These are phyloP conservation scores for Oppia nitens DNA, from an alignment of 1,140 invertebrate species.

Conservation along the genomic window DNA sequence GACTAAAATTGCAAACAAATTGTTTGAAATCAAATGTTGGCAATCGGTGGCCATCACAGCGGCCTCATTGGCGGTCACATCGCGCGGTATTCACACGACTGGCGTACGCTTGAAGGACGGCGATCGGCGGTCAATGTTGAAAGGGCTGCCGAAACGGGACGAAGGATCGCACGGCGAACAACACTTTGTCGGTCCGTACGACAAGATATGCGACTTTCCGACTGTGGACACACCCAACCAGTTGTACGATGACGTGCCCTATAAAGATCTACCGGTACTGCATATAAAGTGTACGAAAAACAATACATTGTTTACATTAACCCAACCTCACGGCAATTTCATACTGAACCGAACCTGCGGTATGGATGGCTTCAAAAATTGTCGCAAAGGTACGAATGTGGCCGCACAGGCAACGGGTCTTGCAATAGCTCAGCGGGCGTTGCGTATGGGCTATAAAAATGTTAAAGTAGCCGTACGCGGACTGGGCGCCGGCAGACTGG, in stretches of 20 bases:
- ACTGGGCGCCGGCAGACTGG: slow-evolving; percentile 68
- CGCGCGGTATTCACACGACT: too few species aligned
- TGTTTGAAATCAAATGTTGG: too few species aligned
- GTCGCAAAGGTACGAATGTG: slow-evolving; percentile 84
- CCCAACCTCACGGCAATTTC: slow-evolving; percentile 44
- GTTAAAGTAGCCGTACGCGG: slow-evolving; percentile 57
- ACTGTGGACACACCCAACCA: slow-evolving; percentile 46
- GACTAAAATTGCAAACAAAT: too few species aligned
- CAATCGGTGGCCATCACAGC: too few species aligned
- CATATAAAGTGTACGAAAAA: slow-evolving; percentile 63
- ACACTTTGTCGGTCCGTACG: slow-evolving; percentile 27
- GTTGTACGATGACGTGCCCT: slow-evolving; percentile 58
- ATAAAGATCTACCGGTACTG: slow-evolving; percentile 57
- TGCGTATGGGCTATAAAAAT: slow-evolving; percentile 43
- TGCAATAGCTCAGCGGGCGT: slow-evolving; percentile 42
- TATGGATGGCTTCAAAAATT: slow-evolving; percentile 83
- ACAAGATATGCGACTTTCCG: slow-evolving; percentile 42
- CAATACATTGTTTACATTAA: slow-evolving; percentile 65
- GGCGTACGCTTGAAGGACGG: slow-evolving; percentile 29
- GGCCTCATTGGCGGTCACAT: too few species aligned
- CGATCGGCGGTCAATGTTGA: slow-evolving; percentile 38
- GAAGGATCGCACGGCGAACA: slow-evolving; percentile 49
- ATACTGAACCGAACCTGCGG: slow-evolving; percentile 27
- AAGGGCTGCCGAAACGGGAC: slow-evolving; percentile 38
- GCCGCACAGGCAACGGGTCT: slow-evolving; percentile 84